Evolutionary conservation across 2,888 invertebrate species (phyloP).

Genomic region (Drosophila aldrichi): DNA sequence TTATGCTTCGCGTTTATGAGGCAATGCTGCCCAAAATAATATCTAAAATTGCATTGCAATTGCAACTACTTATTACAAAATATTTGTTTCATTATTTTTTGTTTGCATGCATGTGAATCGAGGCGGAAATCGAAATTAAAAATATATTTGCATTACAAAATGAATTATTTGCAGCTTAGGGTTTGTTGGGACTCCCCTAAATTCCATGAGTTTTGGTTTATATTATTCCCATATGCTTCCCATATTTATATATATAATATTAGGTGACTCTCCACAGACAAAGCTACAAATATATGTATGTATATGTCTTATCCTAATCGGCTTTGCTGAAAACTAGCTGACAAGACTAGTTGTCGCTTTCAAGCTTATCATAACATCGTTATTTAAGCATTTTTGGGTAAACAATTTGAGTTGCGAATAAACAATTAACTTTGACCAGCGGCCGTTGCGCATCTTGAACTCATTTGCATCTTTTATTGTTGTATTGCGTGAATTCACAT

Average conservation of each 20-base stretch:
- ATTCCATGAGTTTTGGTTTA: neutral
- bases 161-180: too few relatives aligned
- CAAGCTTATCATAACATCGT: slow-evolving; percentile 46
- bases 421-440: slow-evolving; percentile 46
- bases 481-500: slow-evolving; percentile 43
- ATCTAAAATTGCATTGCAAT: slow-evolving; percentile 23
- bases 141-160: neutral
- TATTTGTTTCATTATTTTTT: slow-evolving; percentile 2
- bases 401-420: slow-evolving; percentile 48
- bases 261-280: neutral
- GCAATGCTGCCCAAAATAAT: slow-evolving; percentile 38
- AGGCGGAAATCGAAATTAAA: slow-evolving; percentile 15
- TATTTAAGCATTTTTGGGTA: slow-evolving; percentile 31
- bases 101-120: neutral
- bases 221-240: neutral
- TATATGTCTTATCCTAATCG: neutral
- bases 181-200: too few relatives aligned
- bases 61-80: slow-evolving; percentile 25
- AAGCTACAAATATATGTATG: neutral
- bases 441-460: slow-evolving; percentile 44
- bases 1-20: slow-evolving; percentile 19
- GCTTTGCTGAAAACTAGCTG: neutral
- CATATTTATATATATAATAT: neutral
- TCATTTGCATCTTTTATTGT: slow-evolving; percentile 63
- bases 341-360: slow-evolving; percentile 13